A percentile compares a stretch with the other conserved stretches of the same genome.
Conservation (phyloP, 2,113 vertebrate species). For the Chlorodrepanis virens region DNA sequence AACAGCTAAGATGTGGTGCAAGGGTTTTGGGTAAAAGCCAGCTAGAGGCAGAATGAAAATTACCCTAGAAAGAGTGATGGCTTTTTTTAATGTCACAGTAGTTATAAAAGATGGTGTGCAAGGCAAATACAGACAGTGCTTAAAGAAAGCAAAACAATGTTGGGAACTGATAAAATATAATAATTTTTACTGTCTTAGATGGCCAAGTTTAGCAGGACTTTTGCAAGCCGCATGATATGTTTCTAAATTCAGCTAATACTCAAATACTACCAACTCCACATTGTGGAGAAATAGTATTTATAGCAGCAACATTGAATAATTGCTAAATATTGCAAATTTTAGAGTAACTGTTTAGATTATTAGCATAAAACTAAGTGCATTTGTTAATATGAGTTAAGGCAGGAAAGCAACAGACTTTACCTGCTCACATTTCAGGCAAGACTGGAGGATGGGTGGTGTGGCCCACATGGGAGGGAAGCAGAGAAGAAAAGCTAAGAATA, state of each 20-base stretch:
- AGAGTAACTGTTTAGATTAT: neutral
- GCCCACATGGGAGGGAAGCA: neutral
- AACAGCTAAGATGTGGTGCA: neutral
- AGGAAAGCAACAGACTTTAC: neutral
- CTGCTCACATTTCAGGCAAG: neutral
- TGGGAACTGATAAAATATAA: neutral
- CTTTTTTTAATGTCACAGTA: accelerated
- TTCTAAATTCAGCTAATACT: neutral
- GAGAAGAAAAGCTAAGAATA: neutral
- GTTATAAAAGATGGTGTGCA: neutral
- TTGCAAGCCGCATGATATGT: neutral
- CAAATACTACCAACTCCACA: neutral
- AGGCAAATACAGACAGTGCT: neutral
- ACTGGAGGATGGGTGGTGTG: neutral
- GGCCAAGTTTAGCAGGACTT: neutral
- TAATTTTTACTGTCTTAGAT: neutral
- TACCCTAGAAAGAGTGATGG: neutral
- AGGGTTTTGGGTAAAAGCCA: neutral
- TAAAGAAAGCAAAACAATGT: neutral
- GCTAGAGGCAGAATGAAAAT: neutral
- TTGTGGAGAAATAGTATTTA: neutral
- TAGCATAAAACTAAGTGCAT: neutral
- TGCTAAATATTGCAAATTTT: neutral
- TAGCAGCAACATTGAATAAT: neutral
- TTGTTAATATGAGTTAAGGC: neutral